These are phyloP conservation scores for Coryphaenoides rupestris DNA, from an alignment of 2,113 vertebrate genomes.

Conservation along the genomic window DNA sequence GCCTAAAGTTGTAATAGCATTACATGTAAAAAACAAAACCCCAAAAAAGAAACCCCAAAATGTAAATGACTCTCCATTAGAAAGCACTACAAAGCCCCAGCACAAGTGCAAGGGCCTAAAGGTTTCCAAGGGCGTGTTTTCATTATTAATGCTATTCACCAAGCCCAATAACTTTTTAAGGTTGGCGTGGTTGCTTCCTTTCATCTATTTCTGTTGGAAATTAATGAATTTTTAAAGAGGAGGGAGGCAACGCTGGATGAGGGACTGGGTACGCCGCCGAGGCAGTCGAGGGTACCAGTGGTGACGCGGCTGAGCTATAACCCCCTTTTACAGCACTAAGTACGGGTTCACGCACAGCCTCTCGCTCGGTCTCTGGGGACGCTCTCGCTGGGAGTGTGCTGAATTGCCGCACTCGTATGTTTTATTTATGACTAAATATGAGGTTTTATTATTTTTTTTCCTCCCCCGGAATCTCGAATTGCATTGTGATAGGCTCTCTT, in stretches of 20 bases:
- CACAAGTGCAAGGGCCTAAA: constrained; percentile 56
- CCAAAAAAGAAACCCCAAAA: constrained; percentile 37
- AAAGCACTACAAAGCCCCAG: constrained; percentile 66
- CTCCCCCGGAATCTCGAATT: constrained; percentile 54
- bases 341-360: constrained; percentile 66
- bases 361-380: constrained; percentile 58
- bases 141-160: constrained; percentile 74
- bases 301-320: constrained; percentile 60
- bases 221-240: constrained; percentile 75
- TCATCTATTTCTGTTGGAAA: constrained; percentile 77
- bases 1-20: constrained; percentile 58
- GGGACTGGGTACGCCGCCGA: constrained; percentile 53
- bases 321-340: constrained; percentile 60
- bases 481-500: constrained; percentile 52
- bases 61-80: constrained; percentile 71
- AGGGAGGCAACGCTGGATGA: constrained; percentile 61
- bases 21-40: constrained; percentile 49
- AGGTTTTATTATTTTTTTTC: constrained; percentile 69
- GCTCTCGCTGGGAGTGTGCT: constrained; percentile 58
- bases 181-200: constrained; percentile 65
- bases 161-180: constrained; percentile 67
- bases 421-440: constrained; percentile 73
- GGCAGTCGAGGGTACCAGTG: constrained; percentile 39
- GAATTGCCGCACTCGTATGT: constrained; percentile 67
- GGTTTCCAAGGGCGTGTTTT: constrained; percentile 58